A percentile compares a stretch with the other conserved stretches of the same genome.
These are phyloP conservation scores for Platycheirus albimanus DNA, from an alignment of 2,888 invertebrate genomes.

Conservation along the genomic window DNA sequence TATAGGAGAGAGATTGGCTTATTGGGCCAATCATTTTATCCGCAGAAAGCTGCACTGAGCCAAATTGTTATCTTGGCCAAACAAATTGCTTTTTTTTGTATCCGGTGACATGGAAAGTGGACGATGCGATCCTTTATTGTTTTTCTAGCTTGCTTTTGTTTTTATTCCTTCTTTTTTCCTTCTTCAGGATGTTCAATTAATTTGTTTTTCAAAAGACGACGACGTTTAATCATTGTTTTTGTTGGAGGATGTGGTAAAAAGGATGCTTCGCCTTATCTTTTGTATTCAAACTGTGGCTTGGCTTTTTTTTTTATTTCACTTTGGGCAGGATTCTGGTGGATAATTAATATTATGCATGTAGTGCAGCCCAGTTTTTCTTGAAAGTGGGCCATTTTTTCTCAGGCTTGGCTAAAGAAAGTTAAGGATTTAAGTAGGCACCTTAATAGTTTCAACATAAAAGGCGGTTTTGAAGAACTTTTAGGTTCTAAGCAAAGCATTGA, in stretches of 20 bases:
- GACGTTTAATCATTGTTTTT: slow-evolving; percentile 51
- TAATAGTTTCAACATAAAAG: no score
- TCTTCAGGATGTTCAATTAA: slow-evolving; percentile 53
- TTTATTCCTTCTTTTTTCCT: neutral
- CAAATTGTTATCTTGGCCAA: slow-evolving; percentile 51
- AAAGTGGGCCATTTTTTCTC: no score
- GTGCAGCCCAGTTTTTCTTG: slow-evolving; percentile 27
- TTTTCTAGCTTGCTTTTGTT: slow-evolving; percentile 4
- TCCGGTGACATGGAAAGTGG: slow-evolving; percentile 53
- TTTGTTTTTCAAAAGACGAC: slow-evolving; percentile 45
- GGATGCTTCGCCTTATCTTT: slow-evolving; percentile 20
- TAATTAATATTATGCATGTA: slow-evolving; percentile 30
- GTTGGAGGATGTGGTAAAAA: neutral
- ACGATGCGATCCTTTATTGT: slow-evolving; percentile 41
- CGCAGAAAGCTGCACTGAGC: slow-evolving; percentile 36
- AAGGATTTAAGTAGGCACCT: no score
- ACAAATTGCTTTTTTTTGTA: slow-evolving; percentile 61
- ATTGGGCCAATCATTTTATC: slow-evolving; percentile 60
- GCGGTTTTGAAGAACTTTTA: no score
- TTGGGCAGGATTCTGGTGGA: slow-evolving; percentile 31
- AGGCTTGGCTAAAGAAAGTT: no score
- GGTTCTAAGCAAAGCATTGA: no score
- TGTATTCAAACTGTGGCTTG: slow-evolving; percentile 36
- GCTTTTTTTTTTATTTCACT: slow-evolving; percentile 3
- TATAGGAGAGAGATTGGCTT: slow-evolving; percentile 41